Conservation (phyloP, 2,888 invertebrate species). For the Amiota minor region DNA sequence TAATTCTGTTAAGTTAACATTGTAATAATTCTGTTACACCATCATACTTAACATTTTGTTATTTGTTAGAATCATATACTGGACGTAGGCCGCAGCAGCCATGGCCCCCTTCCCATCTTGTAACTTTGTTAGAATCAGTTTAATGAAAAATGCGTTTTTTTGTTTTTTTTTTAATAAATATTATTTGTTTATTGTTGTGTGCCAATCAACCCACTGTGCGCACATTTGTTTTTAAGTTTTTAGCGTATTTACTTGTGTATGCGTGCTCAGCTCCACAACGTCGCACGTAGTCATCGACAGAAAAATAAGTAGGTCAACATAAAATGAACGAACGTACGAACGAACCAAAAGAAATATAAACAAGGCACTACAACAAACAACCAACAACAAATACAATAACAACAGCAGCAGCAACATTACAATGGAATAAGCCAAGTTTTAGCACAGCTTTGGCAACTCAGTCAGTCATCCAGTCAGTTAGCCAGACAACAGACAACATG, state of each 20-base stretch:
- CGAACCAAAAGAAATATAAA: background rate
- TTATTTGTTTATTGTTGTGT: background rate
- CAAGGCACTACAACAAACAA: background rate
- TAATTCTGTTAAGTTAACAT: no score
- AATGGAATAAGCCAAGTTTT: background rate
- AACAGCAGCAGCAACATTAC: constrained; percentile 45
- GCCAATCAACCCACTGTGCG: constrained; percentile 53
- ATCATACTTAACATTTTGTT: no score
- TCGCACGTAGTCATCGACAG: constrained; percentile 57
- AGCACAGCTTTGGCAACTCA: no score
- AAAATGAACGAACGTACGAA: constrained; percentile 57
- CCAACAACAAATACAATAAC: constrained; percentile 35
- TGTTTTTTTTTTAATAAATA: no score
- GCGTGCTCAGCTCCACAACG: constrained; percentile 31
- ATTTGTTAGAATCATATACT: no score
- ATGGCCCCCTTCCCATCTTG: no score
- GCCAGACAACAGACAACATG: no score
- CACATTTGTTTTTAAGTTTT: background rate
- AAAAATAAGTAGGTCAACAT: constrained; percentile 67
- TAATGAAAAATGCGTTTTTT: no score
- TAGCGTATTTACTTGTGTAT: background rate
- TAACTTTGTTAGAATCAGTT: no score
- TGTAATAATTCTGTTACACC: no score
- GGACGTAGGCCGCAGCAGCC: no score
- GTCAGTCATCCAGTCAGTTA: no score